phyloP scores from a whole-genome alignment of 2,113 vertebrate species.

The Platanista minor region DNA sequence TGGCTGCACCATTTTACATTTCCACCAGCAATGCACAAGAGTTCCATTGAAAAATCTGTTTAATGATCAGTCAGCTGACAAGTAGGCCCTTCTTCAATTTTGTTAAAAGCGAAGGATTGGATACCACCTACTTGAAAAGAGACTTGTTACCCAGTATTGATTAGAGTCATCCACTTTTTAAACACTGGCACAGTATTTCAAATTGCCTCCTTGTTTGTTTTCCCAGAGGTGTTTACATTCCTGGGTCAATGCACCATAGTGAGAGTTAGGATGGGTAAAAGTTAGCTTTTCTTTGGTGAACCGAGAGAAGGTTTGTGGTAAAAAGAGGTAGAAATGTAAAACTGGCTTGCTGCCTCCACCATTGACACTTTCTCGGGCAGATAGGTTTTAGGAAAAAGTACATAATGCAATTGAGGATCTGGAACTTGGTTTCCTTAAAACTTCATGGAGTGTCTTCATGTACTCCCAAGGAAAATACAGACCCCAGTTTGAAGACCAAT shows the following conservation, averaged over 20 bases:
- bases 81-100: neutral
- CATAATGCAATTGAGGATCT: neutral
- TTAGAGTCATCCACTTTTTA: neutral
- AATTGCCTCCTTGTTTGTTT: slow-evolving; percentile 34
- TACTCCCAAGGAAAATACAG: neutral
- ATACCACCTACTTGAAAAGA: slow-evolving; percentile 7
- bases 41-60: neutral
- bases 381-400: neutral
- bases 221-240: neutral
- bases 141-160: slow-evolving; percentile 4
- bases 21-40: neutral
- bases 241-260: neutral
- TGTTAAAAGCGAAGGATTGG: neutral
- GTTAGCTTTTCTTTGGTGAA: neutral
- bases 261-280: neutral
- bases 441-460: neutral
- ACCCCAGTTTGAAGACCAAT: neutral
- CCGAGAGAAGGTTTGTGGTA: neutral
- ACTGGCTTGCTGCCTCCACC: neutral
- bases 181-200: slow-evolving; percentile 14
- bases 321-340: neutral
- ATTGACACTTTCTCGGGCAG: neutral
- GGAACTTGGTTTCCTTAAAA: neutral
- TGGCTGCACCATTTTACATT: neutral
- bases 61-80: neutral